Evolutionary conservation across 2,888 invertebrate species (phyloP).

Genomic region (Ophioninae sp.): DNA sequence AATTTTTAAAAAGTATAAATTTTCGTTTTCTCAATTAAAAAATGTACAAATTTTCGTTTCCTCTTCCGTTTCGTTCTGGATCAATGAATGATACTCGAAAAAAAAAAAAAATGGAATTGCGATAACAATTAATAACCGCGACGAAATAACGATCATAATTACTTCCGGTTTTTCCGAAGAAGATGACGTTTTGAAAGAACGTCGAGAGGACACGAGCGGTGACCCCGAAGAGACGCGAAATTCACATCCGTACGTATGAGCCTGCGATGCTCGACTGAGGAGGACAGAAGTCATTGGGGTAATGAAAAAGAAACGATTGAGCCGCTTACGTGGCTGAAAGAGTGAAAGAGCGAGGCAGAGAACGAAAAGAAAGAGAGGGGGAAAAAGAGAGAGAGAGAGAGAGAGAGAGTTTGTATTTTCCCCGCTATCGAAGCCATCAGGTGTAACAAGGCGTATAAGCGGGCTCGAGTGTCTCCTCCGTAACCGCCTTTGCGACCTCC

Average conservation of each 20-base stretch:
- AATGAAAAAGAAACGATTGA: slow-evolving; percentile 55
- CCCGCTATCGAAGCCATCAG: slow-evolving; percentile 63
- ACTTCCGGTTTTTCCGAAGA: background rate
- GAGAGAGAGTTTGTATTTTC: slow-evolving; percentile 38
- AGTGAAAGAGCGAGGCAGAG: slow-evolving; percentile 26
- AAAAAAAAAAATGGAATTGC: background rate
- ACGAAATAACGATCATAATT: background rate
- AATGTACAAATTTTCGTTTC: background rate
- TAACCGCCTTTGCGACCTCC: slow-evolving; percentile 45
- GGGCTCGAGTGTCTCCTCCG: slow-evolving; percentile 42
- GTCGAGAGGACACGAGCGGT: slow-evolving; percentile 8
- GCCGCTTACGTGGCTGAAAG: slow-evolving; percentile 56
- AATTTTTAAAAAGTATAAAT: no score
- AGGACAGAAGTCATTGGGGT: slow-evolving; percentile 61
- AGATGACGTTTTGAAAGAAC: background rate
- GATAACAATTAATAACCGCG: background rate
- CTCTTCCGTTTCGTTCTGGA: slow-evolving; percentile 4
- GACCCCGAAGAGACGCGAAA: slow-evolving; percentile 44
- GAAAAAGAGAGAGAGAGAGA: slow-evolving; percentile 10
- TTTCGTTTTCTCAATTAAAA: no score
- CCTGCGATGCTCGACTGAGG: slow-evolving; percentile 58
- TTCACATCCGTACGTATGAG: slow-evolving; percentile 53
- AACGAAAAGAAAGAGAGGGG: slow-evolving; percentile 21
- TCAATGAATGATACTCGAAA: background rate
- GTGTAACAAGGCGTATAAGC: slow-evolving; percentile 56